Conservation (phyloP, 2,888 invertebrate species). For the Alcis repandata region DNA sequence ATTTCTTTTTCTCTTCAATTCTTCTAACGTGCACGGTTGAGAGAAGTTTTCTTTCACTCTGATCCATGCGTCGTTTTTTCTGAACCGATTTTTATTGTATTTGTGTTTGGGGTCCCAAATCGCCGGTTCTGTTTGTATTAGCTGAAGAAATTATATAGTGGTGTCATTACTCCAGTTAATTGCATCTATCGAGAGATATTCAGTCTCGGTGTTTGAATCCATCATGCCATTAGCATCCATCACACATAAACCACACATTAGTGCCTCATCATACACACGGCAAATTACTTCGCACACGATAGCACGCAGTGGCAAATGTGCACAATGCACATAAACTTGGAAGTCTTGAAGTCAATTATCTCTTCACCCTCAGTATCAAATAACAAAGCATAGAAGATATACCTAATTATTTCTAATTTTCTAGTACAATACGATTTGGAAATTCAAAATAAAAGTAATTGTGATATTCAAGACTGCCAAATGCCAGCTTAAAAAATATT, state of each 20-base stretch:
- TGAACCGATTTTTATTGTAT: neutral
- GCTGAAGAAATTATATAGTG: neutral
- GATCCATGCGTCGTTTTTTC: neutral
- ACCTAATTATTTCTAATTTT: no score
- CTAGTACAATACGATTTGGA: no score
- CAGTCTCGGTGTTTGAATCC: neutral
- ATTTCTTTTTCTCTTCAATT: neutral
- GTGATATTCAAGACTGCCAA: no score
- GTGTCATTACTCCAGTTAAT: neutral
- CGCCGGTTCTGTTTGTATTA: neutral
- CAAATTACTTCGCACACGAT: no score
- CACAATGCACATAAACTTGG: no score
- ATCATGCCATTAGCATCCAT: neutral
- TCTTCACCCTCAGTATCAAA: no score
- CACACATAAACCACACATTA: neutral
- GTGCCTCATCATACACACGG: no score
- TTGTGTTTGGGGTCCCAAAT: neutral
- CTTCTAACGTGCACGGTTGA: neutral
- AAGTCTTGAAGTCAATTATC: no score
- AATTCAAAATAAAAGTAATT: no score
- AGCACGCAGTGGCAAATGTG: no score
- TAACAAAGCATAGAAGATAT: no score
- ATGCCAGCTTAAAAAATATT: no score
- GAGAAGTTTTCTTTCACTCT: neutral
- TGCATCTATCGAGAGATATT: neutral